These are phyloP conservation scores for Selene dorsalis DNA, from an alignment of 2,797 vertebrate species.

Conservation along the genomic window DNA sequence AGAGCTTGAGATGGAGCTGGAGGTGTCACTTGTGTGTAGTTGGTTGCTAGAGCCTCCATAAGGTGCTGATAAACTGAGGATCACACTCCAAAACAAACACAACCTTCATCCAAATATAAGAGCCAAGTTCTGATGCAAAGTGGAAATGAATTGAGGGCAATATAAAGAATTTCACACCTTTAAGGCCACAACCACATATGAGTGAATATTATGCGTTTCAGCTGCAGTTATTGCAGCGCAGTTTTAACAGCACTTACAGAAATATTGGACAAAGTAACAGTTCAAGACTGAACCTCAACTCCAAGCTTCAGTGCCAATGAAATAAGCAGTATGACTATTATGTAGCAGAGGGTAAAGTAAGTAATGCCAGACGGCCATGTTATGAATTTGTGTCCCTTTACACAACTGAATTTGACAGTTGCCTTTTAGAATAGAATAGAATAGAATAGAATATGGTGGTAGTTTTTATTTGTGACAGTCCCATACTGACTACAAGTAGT, in stretches of 20 bases:
- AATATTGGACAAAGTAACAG: not conserved
- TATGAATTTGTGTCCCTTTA: too few species aligned
- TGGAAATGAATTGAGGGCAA: slow-evolving; percentile 3
- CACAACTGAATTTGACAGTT: too few species aligned
- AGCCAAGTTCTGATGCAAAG: not conserved
- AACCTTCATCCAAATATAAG: not conserved
- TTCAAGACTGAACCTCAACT: not conserved
- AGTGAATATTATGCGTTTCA: not conserved
- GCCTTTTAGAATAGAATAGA: too few species aligned
- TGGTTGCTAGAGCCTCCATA: slow-evolving; percentile 15
- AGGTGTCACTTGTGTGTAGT: slow-evolving; percentile 2
- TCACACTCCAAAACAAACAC: slow-evolving; percentile 17
- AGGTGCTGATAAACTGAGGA: slow-evolving; percentile 17
- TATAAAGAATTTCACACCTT: not conserved
- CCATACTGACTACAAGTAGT: not conserved
- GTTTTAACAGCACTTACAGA: too few species aligned
- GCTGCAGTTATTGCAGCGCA: not conserved
- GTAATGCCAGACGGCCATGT: too few species aligned
- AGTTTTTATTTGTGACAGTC: not conserved
- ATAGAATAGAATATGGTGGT: too few species aligned
- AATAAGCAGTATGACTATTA: not conserved
- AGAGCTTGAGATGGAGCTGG: slow-evolving; percentile 1
- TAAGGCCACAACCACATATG: not conserved
- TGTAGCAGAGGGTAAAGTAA: too few species aligned
- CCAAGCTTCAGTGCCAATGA: not conserved